Conservation (phyloP, 2,888 invertebrate genomes). For the Trissolcus brochymenae region DNA sequence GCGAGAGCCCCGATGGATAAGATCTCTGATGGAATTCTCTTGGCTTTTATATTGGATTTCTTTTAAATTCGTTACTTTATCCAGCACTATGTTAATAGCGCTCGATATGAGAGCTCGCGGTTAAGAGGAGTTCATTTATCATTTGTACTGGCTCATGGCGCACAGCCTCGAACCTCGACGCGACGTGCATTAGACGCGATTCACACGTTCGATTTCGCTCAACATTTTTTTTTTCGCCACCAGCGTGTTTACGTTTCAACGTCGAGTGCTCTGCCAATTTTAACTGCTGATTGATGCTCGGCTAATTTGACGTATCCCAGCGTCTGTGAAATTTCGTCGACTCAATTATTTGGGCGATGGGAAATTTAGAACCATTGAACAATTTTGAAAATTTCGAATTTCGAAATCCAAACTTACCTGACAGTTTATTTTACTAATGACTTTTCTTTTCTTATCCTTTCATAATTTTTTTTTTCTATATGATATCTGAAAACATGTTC, state of each 20-base stretch:
- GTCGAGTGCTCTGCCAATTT: slow-evolving; percentile 30
- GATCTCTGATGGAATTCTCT: slow-evolving; percentile 76
- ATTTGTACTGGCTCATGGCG: slow-evolving; percentile 61
- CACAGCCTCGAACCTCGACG: slow-evolving; percentile 60
- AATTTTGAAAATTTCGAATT: too few species aligned
- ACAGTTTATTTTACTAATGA: too few species aligned
- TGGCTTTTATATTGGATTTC: slow-evolving; percentile 75
- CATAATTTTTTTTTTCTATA: too few species aligned
- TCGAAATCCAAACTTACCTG: too few species aligned
- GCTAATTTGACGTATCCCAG: slow-evolving; percentile 10
- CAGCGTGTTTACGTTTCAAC: slow-evolving; percentile 24
- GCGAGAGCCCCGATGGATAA: slow-evolving; percentile 74
- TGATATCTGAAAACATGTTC: too few species aligned
- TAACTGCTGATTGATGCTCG: slow-evolving; percentile 10
- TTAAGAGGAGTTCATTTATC: slow-evolving; percentile 75
- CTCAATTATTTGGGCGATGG: background rate
- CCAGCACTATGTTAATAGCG: slow-evolving; percentile 75
- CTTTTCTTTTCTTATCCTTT: too few species aligned
- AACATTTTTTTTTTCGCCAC: slow-evolving; percentile 33
- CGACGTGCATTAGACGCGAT: slow-evolving; percentile 62
- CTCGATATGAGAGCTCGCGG: slow-evolving; percentile 73
- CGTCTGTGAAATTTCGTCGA: background rate
- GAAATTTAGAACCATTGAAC: too few species aligned
- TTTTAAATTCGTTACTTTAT: slow-evolving; percentile 76
- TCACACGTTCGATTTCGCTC: slow-evolving; percentile 58